These are phyloP conservation scores for Bombus consobrinus DNA, from an alignment of 1,140 invertebrate species.

Conservation along the genomic window DNA sequence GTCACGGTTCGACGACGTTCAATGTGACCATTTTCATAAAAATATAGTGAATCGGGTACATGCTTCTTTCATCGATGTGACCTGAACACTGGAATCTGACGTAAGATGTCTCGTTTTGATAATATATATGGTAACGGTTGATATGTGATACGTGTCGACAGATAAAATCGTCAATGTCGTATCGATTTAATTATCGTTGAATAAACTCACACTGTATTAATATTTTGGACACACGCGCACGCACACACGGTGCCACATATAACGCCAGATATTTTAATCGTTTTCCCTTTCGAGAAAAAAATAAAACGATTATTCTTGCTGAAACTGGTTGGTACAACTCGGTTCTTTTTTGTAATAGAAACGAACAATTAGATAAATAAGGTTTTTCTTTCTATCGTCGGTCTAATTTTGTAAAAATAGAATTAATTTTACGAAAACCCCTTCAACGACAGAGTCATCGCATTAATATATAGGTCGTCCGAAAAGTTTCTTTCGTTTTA, in stretches of 20 bases:
- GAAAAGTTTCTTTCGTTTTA: too few relatives aligned
- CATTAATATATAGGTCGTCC: too few relatives aligned
- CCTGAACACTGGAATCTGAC: background rate
- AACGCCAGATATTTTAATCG: background rate
- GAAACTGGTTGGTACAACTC: background rate
- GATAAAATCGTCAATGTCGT: constrained; percentile 4
- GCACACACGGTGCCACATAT: too few relatives aligned
- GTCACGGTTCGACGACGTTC: background rate
- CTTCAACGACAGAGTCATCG: too few relatives aligned
- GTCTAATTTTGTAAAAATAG: too few relatives aligned
- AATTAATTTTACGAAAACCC: too few relatives aligned
- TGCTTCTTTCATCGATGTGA: background rate
- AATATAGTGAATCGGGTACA: background rate
- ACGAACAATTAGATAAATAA: too few relatives aligned
- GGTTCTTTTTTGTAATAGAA: too few relatives aligned
- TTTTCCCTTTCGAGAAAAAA: background rate
- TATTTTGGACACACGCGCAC: background rate
- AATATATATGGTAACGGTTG: background rate
- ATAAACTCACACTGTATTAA: background rate
- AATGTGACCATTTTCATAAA: constrained; percentile 5
- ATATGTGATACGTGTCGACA: background rate
- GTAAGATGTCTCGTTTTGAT: background rate
- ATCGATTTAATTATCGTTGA: background rate
- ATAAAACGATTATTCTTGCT: background rate
- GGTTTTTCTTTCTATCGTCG: too few relatives aligned